Conservation (phyloP, 2,113 vertebrate species). For the Potamarius usumacintae region DNA sequence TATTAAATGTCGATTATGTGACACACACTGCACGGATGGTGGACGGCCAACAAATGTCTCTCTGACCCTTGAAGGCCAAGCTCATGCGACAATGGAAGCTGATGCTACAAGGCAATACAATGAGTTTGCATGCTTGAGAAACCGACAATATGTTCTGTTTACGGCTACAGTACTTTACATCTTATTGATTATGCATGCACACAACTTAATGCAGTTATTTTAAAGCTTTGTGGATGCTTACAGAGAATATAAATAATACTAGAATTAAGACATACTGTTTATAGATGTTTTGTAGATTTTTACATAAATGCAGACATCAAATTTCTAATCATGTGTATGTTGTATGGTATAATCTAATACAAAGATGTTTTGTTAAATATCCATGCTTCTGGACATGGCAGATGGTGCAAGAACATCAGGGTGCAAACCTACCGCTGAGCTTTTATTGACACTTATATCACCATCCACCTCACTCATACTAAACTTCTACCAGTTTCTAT, state of each 20-base stretch:
- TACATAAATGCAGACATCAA: not conserved
- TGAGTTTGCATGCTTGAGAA: conserved; percentile 28
- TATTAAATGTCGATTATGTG: conserved; percentile 80
- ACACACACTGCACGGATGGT: conserved; percentile 72
- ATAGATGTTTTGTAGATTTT: not conserved
- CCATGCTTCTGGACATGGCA: conserved; percentile 45
- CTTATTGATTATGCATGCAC: not conserved
- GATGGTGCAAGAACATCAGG: conserved; percentile 56
- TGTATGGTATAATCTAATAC: not conserved
- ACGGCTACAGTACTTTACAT: conserved; percentile 21
- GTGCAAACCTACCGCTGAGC: conserved; percentile 38
- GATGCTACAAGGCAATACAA: conserved; percentile 37
- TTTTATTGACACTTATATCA: conserved; percentile 38
- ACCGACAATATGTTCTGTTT: conserved; percentile 3
- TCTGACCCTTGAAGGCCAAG: conserved; percentile 73
- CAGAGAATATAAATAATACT: not conserved
- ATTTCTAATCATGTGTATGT: not conserved
- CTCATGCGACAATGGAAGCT: conserved; percentile 59
- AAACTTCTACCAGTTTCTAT: conserved; percentile 5
- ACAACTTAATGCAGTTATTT: not conserved
- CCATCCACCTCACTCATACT: not conserved
- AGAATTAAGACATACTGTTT: not conserved
- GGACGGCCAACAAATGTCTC: conserved; percentile 70
- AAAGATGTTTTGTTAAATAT: conserved; percentile 3
- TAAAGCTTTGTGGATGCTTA: not conserved